Evolutionary conservation across 2,797 vertebrate species (phyloP).

Genomic region (Cirrhinus mrigala): DNA sequence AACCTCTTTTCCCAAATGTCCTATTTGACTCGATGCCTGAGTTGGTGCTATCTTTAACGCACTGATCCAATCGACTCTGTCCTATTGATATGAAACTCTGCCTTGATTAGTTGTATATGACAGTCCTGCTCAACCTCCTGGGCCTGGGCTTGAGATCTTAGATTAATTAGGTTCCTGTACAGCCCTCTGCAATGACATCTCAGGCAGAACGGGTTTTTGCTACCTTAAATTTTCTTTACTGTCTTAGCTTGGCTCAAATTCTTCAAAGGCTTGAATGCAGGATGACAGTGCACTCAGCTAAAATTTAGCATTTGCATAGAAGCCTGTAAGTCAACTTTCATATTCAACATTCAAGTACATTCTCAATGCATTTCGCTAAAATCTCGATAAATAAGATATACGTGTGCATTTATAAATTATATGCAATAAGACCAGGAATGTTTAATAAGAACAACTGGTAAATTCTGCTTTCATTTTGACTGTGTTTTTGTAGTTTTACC

Average conservation of each 20-base stretch:
- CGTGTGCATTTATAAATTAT: neutral
- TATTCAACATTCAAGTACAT: neutral
- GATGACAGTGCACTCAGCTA: neutral
- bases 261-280: neutral
- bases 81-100: neutral
- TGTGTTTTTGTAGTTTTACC: neutral
- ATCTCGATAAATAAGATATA: too few relatives aligned
- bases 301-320: neutral
- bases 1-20: constrained; percentile 5
- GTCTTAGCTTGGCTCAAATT: neutral
- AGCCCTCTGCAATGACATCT: neutral
- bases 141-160: neutral
- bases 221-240: neutral
- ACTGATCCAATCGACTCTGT: neutral
- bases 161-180: neutral
- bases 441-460: neutral
- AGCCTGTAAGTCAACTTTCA: neutral
- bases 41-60: neutral
- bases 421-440: neutral
- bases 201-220: neutral
- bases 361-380: neutral
- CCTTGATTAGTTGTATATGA: constrained; percentile 1
- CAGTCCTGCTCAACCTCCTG: neutral
- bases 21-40: neutral
- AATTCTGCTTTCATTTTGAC: neutral